Percentiles rank a stretch among this genome's conserved stretches.
Conservation (phyloP, 1,140 invertebrate genomes). For the Cryptotermes secundus region DNA sequence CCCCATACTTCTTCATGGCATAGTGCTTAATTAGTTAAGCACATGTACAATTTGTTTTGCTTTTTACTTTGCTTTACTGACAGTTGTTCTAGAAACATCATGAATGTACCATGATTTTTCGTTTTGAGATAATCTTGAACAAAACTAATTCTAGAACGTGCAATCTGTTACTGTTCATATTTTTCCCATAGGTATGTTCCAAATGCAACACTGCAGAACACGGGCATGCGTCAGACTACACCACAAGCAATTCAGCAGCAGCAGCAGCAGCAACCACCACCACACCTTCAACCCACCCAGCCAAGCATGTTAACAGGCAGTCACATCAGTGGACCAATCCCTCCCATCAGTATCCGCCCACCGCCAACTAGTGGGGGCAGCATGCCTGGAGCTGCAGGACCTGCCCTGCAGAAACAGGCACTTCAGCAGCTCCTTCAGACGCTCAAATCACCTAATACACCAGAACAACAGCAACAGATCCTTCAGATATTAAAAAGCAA, state of each 20-base stretch:
- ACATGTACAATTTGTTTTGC: too few species aligned
- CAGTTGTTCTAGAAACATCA: too few species aligned
- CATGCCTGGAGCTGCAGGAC: constrained; percentile 35
- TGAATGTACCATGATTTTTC: too few species aligned
- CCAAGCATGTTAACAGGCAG: constrained; percentile 34
- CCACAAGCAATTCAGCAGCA: constrained; percentile 43
- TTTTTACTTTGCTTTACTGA: too few species aligned
- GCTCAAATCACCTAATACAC: constrained; percentile 82
- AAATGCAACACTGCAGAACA: constrained; percentile 40
- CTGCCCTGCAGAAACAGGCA: constrained; percentile 68
- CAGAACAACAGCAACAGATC: constrained; percentile 91
- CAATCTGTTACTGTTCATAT: neutral
- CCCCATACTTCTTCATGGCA: too few species aligned
- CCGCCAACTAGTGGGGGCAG: constrained; percentile 23
- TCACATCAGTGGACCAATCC: constrained; percentile 23
- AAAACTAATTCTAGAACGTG: too few species aligned
- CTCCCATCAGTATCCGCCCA: constrained; percentile 1
- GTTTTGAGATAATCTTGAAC: too few species aligned
- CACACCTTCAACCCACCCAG: constrained; percentile 48
- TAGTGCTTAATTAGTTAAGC: too few species aligned
- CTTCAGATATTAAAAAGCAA: constrained; percentile 91
- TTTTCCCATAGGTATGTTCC: constrained; percentile 21
- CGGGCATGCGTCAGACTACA: constrained; percentile 50
- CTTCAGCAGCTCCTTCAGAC: constrained; percentile 88
- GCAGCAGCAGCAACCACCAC: constrained; percentile 45